phyloP scores from a whole-genome alignment of 1,140 invertebrate species.

The Magallana angulata region DNA sequence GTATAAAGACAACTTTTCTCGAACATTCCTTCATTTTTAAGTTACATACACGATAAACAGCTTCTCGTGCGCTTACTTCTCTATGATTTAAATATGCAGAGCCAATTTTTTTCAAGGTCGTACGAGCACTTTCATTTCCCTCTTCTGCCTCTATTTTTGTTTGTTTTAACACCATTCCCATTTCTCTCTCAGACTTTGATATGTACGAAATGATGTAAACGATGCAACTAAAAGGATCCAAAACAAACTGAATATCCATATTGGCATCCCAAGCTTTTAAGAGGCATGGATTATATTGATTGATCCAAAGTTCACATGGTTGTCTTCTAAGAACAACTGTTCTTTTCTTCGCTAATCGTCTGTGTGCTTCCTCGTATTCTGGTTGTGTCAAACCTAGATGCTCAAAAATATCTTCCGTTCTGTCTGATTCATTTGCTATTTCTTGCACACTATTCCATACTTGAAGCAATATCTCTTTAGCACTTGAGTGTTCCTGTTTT shows the following conservation, averaged over 20 bases:
- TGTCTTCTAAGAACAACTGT: conserved; percentile 42
- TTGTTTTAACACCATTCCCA: conserved; percentile 48
- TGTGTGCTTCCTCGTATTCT: conserved; percentile 5
- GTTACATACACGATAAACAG: too few species aligned
- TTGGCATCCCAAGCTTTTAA: conserved; percentile 51
- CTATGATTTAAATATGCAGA: conserved; percentile 43
- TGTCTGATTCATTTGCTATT: not conserved
- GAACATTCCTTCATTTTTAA: too few species aligned
- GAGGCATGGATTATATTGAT: too few species aligned
- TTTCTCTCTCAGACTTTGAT: conserved; percentile 51
- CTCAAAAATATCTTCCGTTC: not conserved
- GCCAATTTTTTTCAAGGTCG: conserved; percentile 50
- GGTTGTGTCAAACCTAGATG: not conserved
- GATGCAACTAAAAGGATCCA: conserved; percentile 53
- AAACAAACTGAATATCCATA: conserved; percentile 53
- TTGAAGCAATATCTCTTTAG: not conserved
- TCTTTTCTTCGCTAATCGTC: not conserved
- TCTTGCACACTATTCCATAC: conserved; percentile 23
- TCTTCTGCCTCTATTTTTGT: conserved; percentile 49
- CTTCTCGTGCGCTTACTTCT: too few species aligned
- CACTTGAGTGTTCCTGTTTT: not conserved
- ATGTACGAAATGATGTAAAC: conserved; percentile 58
- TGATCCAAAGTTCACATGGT: conserved; percentile 46
- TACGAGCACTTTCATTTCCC: conserved; percentile 47
- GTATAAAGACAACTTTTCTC: too few species aligned